Conservation (phyloP, 2,113 vertebrate species). For the Benthochromis sp. region DNA sequence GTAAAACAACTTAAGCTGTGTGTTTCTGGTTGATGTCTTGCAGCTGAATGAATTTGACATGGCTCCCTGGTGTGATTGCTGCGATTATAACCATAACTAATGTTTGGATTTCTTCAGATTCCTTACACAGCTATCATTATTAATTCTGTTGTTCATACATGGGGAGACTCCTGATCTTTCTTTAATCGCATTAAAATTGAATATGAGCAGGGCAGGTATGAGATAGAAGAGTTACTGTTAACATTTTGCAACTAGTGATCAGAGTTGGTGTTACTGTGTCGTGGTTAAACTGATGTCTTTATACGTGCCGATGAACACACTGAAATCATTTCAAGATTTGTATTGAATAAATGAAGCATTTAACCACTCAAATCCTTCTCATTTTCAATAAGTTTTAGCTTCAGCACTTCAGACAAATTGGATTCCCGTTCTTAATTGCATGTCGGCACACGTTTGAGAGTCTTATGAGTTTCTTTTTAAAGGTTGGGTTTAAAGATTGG, state of each 20-base stretch:
- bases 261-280: background rate
- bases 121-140: background rate
- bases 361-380: background rate
- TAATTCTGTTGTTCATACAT: background rate
- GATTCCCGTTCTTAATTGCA: background rate
- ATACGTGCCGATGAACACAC: background rate
- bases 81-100: background rate
- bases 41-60: background rate
- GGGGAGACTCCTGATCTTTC: background rate
- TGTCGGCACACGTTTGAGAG: background rate
- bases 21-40: background rate
- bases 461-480: background rate
- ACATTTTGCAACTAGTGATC: background rate
- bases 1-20: background rate
- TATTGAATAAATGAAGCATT: background rate
- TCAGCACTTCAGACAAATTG: background rate
- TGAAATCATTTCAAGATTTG: background rate
- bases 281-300: background rate
- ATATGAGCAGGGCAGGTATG: background rate
- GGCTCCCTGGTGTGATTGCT: background rate
- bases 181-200: background rate
- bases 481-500: fast-evolving
- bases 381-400: fast-evolving
- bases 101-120: background rate
- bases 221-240: background rate